Conservation (phyloP, 2,888 invertebrate genomes). For the Teleogryllus oceanicus region DNA sequence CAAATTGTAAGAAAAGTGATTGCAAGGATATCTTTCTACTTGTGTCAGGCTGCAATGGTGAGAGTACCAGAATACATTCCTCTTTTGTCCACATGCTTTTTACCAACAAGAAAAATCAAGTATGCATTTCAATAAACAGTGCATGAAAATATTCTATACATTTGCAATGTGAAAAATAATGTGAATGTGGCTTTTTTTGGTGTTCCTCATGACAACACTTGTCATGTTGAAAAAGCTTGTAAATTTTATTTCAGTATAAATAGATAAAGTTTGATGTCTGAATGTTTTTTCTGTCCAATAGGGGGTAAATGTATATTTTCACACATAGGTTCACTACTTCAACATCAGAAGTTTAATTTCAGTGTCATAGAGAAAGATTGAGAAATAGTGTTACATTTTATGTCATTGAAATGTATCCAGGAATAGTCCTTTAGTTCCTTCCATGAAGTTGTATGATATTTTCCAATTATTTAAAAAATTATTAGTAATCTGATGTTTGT, state of each 20-base stretch:
- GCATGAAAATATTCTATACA: background rate
- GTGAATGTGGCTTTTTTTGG: background rate
- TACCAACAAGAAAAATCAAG: background rate
- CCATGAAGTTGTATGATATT: too few species aligned
- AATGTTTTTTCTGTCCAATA: background rate
- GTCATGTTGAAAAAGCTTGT: background rate
- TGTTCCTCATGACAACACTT: background rate
- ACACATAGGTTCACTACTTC: too few species aligned
- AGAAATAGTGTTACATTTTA: too few species aligned
- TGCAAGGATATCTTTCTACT: background rate
- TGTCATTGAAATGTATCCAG: too few species aligned
- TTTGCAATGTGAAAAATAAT: background rate
- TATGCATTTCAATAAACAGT: too few species aligned
- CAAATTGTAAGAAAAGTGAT: background rate
- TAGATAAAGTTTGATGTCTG: background rate
- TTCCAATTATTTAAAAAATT: too few species aligned
- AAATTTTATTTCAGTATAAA: background rate
- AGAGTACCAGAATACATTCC: too few species aligned
- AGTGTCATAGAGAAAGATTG: too few species aligned
- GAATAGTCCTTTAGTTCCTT: too few species aligned
- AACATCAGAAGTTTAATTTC: too few species aligned
- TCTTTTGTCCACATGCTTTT: background rate
- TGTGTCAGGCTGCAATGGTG: too few species aligned
- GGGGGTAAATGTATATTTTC: background rate
- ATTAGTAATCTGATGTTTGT: too few species aligned